Base-by-base conservation (phyloP, 1,140 invertebrate genomes). In the Eumaeus atala region DNA sequence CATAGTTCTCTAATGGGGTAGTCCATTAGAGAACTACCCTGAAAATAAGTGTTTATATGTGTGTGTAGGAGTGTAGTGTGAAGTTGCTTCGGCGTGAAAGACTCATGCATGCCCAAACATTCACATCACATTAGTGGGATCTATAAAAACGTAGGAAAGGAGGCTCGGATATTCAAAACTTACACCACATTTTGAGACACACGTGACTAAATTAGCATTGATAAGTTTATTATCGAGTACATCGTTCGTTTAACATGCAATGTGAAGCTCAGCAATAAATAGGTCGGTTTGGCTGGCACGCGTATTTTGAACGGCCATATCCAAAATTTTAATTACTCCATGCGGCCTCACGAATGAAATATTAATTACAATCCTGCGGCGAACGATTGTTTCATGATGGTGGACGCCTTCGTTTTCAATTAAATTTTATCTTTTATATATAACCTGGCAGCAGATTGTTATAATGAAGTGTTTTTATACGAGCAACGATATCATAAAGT, bases 311-410 rank as follows among this genome's bases (percentile, higher is more conserved):
- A 34, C 49, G 7, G 16, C 28, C 37, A 40, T 28, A 54, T 48
- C 44, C 53, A 33, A 53, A 53, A 52, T 53, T 53, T 58, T 58
- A 52, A 53, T 58, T 48, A 58, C 44, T 48, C 35, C 42, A 28
- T 14, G 42, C 34, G 35, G 51, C 51, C 18, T 18, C 51, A 34
- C 51, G 51, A 40, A 58, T 58, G 35, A 53, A 58, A 58, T 48
- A 58, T 58, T 48, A 53, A 58, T 58, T 58, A 52, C 49, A 40
- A 33, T 44, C n/a, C 51, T 34, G 51, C 44, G 51, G 51, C 51
- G 40, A 34, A 48, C 21, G 51, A 53, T 51, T 51, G 49, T 37
- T 37, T 53, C 38, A 53, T 48, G 40, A 58, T 48, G 33, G 35
- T 18, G 56, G 14, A 28, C 42, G 50, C n/a, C 18, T 28, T 51